phyloP scores from a whole-genome alignment of 2,888 invertebrate species.

The Leucophora obtusa region DNA sequence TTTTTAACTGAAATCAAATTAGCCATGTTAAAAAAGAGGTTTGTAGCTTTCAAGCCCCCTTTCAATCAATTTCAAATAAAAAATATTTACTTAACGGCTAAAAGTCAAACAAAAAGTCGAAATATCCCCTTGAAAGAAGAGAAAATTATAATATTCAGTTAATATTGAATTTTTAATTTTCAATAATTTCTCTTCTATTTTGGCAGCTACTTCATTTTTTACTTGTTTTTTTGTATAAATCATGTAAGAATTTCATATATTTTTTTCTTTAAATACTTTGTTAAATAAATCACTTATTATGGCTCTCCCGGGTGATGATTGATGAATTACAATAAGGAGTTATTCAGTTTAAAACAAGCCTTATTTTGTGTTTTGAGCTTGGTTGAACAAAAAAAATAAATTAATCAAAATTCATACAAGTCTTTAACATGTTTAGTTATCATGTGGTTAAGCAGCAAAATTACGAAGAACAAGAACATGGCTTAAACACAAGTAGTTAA shows the following conservation, averaged over 20 bases:
- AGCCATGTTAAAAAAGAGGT: background rate
- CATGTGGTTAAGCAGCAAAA: background rate
- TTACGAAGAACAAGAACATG: background rate
- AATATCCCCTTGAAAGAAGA: background rate
- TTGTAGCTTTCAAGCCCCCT: background rate
- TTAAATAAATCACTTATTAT: background rate
- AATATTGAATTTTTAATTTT: background rate
- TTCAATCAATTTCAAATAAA: background rate
- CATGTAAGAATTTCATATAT: background rate
- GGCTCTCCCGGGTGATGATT: background rate
- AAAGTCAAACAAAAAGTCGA: background rate
- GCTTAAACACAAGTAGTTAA: slow-evolving; percentile 1
- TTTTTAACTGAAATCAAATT: slow-evolving; percentile 5
- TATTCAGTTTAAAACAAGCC: background rate
- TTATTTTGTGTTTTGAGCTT: background rate
- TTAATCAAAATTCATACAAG: background rate
- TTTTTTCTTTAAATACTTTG: background rate
- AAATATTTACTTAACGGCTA: slow-evolving; percentile 1
- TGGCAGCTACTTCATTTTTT: background rate
- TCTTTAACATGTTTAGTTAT: background rate
- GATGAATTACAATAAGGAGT: slow-evolving; percentile 5
- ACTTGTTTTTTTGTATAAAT: background rate
- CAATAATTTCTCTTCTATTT: background rate
- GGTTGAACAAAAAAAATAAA: background rate
- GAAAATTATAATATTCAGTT: background rate